Evolutionary conservation across 1,140 invertebrate species (phyloP), one percentile per base, ranked within the genome.

Genomic region (Aricia agestis): DNA sequence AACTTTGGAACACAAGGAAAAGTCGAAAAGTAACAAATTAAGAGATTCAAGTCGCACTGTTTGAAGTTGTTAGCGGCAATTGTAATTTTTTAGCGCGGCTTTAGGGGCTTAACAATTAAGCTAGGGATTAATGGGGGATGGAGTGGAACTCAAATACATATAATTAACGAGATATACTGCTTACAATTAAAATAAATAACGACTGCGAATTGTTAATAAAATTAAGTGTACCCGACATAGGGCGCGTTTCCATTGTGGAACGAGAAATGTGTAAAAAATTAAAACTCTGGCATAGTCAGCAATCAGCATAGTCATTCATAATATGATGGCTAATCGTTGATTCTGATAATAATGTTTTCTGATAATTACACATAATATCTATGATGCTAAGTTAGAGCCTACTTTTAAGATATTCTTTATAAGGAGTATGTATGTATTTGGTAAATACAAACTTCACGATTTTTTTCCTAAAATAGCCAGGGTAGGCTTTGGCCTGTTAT

Each of bases 1-100:
- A 52, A 52, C 11, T 52, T 52, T 52, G 10, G 11, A 36, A 52
- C 45, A 15, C 45, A 52, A 52, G 45, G 45, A 52, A 52, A 52
- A 52, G 45, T 52, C 45, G 36, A 52, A 52, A 52, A 52, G 10
- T 52, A 52, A 52, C 45, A 52, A 52, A 52, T 52, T 52, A 36
- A 52, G 45, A 52, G 45, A 52, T 52, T 52, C 45, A 11, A 11
- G 45, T 52, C 13, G 6, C 45, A 10, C 13, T 52, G 45, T 52
- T 52, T 52, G 45, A 52, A 52, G 45, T 52, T 0, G 5, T 18
- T 10, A 19, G 15, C 17, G 18, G 10, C 66, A 73, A 77, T 74
- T 74, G 68, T 71, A 77, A 77, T 79, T 71, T 71, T 72, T 31
- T 71, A 71, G 63, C 69, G 71, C 42, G 52, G 69, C 67, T 63